Conservation (phyloP, 2,113 vertebrate species). For the Corydoras maculifer region DNA sequence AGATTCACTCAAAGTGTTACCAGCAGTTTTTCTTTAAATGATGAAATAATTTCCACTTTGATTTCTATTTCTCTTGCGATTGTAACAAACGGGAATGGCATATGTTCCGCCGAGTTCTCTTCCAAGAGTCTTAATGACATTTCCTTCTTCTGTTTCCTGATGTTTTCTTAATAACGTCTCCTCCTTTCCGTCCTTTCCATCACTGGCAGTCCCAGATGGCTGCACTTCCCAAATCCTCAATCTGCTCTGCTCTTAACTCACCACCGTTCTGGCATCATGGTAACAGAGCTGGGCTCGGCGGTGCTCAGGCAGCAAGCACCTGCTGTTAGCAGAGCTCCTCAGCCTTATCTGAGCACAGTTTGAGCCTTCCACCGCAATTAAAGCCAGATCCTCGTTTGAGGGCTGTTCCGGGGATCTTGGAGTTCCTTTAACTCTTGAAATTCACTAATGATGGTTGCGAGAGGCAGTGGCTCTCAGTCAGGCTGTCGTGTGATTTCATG, state of each 20-base stretch:
- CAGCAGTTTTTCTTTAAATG: too few relatives aligned
- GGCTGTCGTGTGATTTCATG: neutral
- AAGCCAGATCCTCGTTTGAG: conserved; percentile 23
- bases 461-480: conserved; percentile 16
- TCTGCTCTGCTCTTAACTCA: conserved; percentile 9
- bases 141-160: neutral
- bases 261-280: conserved; percentile 11
- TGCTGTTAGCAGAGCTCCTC: conserved; percentile 27
- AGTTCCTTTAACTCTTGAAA: conserved; percentile 26
- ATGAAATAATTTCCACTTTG: too few relatives aligned
- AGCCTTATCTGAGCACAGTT: conserved; percentile 17
- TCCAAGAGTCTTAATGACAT: too few relatives aligned
- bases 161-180: conserved; percentile 1
- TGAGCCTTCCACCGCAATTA: conserved; percentile 2
- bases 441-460: conserved; percentile 15
- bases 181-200: neutral
- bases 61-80: too few relatives aligned
- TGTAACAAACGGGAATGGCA: too few relatives aligned
- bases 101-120: too few relatives aligned
- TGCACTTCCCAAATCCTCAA: conserved; percentile 6
- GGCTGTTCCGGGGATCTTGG: neutral
- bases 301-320: conserved; percentile 19
- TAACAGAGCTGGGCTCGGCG: conserved; percentile 16
- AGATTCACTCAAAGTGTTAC: too few relatives aligned
- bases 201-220: neutral